phyloP scores from a whole-genome alignment of 2,888 invertebrate genomes.

The Eupithecia exiguata region DNA sequence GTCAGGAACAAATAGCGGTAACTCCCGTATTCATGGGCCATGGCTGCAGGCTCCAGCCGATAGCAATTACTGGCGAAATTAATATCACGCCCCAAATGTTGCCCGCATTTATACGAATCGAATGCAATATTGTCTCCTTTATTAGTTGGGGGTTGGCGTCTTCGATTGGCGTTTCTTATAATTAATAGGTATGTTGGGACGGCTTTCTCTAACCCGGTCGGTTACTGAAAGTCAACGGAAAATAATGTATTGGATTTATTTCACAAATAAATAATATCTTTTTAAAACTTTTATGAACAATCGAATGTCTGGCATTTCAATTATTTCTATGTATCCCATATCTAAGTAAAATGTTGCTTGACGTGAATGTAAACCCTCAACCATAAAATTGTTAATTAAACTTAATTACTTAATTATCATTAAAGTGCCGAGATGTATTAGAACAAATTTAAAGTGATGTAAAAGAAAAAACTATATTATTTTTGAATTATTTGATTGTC shows the following conservation, averaged over 20 bases:
- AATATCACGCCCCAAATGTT: slow-evolving; percentile 83
- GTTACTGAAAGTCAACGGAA: background rate
- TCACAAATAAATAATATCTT: no score
- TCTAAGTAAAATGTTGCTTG: no score
- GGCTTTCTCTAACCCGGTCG: background rate
- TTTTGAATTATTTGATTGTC: no score
- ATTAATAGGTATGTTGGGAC: slow-evolving; percentile 24
- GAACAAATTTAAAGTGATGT: no score
- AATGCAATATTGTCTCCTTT: slow-evolving; percentile 84
- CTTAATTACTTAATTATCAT: no score
- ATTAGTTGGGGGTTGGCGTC: slow-evolving; percentile 80
- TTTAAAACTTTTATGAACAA: no score
- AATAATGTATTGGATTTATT: background rate
- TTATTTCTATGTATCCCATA: no score
- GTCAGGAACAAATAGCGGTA: slow-evolving; percentile 84
- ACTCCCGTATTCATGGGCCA: slow-evolving; percentile 82
- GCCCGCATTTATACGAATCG: slow-evolving; percentile 82
- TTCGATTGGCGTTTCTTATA: slow-evolving; percentile 58
- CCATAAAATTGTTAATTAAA: no score
- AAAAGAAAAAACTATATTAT: no score
- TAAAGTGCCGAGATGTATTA: no score
- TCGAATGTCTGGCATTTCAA: no score
- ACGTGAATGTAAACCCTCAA: no score
- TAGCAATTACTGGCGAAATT: slow-evolving; percentile 84
- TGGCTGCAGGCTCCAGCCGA: slow-evolving; percentile 81